Conservation (phyloP, 2,797 vertebrate genomes). For the Meriones psammophilus region DNA sequence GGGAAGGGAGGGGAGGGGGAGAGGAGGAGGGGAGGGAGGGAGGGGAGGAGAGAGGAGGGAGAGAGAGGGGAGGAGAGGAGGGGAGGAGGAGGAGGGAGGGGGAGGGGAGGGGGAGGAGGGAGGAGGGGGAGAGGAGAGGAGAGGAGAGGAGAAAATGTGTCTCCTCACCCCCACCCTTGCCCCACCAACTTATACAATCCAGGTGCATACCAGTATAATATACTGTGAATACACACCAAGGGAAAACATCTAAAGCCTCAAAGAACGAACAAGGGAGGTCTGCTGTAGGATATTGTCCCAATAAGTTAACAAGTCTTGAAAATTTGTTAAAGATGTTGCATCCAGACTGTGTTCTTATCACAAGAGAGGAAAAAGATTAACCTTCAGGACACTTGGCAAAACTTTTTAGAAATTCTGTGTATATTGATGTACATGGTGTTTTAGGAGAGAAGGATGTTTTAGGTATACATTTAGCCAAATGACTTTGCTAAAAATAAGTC, state of each 20-base stretch:
- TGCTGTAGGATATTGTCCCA: neutral
- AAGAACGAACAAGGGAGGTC: neutral
- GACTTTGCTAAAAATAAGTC: constrained; percentile 15
- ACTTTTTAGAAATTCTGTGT: neutral
- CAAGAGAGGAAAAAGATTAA: neutral
- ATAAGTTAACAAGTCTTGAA: neutral
- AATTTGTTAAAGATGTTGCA: neutral
- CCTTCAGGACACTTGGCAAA: neutral
- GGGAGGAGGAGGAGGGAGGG: too few species aligned
- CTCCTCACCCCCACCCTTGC: too few species aligned
- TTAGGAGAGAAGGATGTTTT: constrained; percentile 28
- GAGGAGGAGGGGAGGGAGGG: too few species aligned
- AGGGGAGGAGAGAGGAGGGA: too few species aligned
- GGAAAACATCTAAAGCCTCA: neutral
- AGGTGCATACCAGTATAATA: neutral
- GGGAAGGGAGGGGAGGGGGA: too few species aligned
- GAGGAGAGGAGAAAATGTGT: neutral
- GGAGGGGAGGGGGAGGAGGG: too few species aligned
- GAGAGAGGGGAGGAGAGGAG: too few species aligned
- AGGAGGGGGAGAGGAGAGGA: too few species aligned
- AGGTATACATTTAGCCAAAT: neutral
- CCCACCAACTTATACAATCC: neutral
- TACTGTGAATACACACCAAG: neutral
- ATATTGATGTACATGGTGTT: constrained; percentile 1
- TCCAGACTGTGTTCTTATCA: neutral